phyloP scores from a whole-genome alignment of 1,140 invertebrate species.

The Diorhabda elongata region DNA sequence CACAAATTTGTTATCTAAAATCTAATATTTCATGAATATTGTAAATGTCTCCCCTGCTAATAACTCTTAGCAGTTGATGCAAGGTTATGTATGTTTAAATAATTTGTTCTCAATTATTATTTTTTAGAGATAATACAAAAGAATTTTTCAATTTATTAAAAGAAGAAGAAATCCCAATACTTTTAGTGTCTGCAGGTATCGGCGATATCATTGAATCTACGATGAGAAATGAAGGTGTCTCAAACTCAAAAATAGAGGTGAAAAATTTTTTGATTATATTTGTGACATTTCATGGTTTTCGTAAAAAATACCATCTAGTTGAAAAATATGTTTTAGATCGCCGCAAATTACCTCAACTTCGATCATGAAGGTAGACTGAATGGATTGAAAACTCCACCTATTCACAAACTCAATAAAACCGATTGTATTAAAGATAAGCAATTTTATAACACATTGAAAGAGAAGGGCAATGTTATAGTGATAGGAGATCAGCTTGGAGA shows the following conservation, averaged over 20 bases:
- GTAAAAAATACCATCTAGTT: too few species aligned
- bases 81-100: too few species aligned
- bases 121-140: constrained; percentile 63
- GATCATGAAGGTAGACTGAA: constrained; percentile 61
- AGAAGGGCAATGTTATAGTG: constrained; percentile 74
- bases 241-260: background rate
- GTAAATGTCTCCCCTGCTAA: too few species aligned
- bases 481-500: constrained; percentile 89
- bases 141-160: constrained; percentile 67
- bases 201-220: constrained; percentile 78
- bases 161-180: constrained; percentile 66
- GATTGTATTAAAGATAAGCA: constrained; percentile 72
- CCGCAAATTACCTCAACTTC: constrained; percentile 83
- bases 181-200: constrained; percentile 92
- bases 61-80: too few species aligned
- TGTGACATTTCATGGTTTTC: too few species aligned
- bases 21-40: too few species aligned
- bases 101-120: too few species aligned
- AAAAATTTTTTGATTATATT: too few species aligned
- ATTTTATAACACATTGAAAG: constrained; percentile 69
- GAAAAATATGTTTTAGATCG: background rate
- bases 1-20: too few species aligned
- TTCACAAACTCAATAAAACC: constrained; percentile 89
- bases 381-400: constrained; percentile 71
- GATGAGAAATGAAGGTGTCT: constrained; percentile 48